A percentile compares a stretch with the other conserved stretches of the same genome.
phyloP scores from a whole-genome alignment of 2,888 invertebrate genomes.

The Uropetala carovei region DNA sequence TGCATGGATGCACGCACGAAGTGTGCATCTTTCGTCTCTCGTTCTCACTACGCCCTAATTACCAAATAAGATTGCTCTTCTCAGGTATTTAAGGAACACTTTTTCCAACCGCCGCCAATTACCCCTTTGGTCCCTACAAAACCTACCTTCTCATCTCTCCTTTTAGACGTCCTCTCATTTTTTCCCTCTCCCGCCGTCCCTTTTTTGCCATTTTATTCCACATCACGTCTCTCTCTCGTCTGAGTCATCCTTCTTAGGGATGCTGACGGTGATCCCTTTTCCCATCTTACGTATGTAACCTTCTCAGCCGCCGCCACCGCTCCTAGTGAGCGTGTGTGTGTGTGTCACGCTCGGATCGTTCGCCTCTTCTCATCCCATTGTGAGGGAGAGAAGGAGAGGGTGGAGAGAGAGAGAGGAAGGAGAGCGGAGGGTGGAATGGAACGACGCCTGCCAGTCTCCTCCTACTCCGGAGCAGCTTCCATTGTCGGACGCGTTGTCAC shows the following conservation, averaged over 20 bases:
- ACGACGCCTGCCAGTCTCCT: neutral
- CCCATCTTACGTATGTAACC: constrained; percentile 39
- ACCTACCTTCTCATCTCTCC: too few species aligned
- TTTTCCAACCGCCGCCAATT: too few species aligned
- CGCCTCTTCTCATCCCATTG: constrained; percentile 33
- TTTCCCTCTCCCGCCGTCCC: neutral
- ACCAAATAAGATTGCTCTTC: too few species aligned
- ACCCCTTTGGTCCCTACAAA: too few species aligned
- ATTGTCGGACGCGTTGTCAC: constrained; percentile 14
- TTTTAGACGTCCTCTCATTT: neutral
- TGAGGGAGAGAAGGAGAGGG: neutral
- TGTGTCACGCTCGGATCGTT: constrained; percentile 58
- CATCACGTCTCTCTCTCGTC: neutral
- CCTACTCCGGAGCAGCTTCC: neutral
- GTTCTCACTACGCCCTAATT: too few species aligned
- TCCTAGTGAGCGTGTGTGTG: neutral
- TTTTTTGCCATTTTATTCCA: constrained; percentile 35
- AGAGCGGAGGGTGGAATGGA: neutral
- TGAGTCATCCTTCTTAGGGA: constrained; percentile 53
- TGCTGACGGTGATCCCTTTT: constrained; percentile 49
- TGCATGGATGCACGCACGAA: too few species aligned
- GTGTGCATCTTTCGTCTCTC: too few species aligned
- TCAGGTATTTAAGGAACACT: too few species aligned
- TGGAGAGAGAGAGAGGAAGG: neutral
- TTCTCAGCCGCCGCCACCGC: constrained; percentile 49